These are phyloP conservation scores for Ecdyonurus torrentis DNA, from an alignment of 2,888 invertebrate species.

Conservation along the genomic window DNA sequence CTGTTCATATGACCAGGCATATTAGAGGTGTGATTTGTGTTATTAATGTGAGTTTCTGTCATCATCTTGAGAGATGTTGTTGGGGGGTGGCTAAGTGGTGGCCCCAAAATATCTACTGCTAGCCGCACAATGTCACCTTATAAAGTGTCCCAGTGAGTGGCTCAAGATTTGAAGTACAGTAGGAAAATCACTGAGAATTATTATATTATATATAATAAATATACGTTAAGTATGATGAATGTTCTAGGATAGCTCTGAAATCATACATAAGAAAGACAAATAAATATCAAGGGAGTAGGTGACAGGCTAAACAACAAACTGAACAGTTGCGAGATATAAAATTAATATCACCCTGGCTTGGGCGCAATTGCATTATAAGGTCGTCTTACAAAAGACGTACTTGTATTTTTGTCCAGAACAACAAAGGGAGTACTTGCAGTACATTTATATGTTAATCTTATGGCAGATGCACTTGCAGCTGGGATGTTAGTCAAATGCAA, in stretches of 20 bases:
- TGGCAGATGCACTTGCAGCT: too few species aligned
- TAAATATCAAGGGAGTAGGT: too few species aligned
- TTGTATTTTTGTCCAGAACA: too few species aligned
- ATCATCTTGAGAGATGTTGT: slow-evolving; percentile 38
- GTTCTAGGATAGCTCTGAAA: background rate
- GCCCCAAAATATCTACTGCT: background rate
- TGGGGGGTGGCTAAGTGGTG: slow-evolving; percentile 1
- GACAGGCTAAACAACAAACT: too few species aligned
- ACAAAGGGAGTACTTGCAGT: too few species aligned
- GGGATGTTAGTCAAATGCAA: too few species aligned
- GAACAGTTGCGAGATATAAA: too few species aligned
- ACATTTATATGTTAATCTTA: too few species aligned
- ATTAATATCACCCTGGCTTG: too few species aligned
- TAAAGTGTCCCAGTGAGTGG: background rate
- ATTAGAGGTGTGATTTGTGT: slow-evolving; percentile 38
- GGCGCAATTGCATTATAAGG: too few species aligned
- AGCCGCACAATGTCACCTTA: background rate
- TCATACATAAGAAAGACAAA: background rate
- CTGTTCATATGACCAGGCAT: slow-evolving; percentile 39
- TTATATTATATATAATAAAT: too few species aligned
- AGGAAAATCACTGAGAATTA: background rate
- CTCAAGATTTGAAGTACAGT: background rate
- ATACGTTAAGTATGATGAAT: background rate
- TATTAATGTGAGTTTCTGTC: slow-evolving; percentile 52
- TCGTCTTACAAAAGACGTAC: too few species aligned